Evolutionary conservation across 2,797 vertebrate species (phyloP).

Genomic region (Jordanella pulchra): DNA sequence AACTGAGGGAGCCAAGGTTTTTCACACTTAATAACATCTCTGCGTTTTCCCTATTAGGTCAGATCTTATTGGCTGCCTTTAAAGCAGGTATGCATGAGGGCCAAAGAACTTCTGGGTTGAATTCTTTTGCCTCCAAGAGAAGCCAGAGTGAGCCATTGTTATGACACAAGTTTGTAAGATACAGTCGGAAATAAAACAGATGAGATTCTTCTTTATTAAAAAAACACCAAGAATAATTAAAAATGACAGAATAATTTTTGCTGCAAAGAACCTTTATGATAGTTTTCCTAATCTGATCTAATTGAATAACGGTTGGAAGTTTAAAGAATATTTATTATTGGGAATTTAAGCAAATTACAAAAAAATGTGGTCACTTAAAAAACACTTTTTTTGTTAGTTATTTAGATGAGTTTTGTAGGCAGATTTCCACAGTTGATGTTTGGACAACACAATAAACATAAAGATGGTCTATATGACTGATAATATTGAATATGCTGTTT

Average conservation of each 20-base stretch:
- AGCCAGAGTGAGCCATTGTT: conserved; percentile 48
- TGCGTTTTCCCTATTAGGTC: conserved; percentile 81
- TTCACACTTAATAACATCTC: conserved; percentile 56
- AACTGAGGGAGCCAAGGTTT: conserved; percentile 56
- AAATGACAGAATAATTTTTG: not conserved
- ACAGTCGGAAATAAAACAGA: not conserved
- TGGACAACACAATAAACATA: not conserved
- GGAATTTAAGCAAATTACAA: not conserved
- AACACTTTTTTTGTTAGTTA: not conserved
- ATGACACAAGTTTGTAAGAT: conserved; percentile 47
- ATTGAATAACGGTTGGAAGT: not conserved
- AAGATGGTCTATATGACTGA: not conserved
- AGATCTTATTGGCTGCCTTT: conserved; percentile 55
- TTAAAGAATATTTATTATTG: too few relatives aligned
- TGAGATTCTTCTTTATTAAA: conserved; percentile 1
- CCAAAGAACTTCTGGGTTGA: conserved; percentile 40
- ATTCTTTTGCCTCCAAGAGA: conserved; percentile 36
- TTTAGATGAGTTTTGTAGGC: not conserved
- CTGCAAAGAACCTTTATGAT: not conserved
- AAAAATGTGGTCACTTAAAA: not conserved
- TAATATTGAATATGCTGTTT: not conserved
- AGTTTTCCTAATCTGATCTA: not conserved
- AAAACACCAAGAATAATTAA: not conserved
- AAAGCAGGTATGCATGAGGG: conserved; percentile 35
- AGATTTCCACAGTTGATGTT: not conserved